Evolutionary conservation across 2,797 vertebrate species (phyloP).

Genomic region (Hippopotamyrus pictus): DNA sequence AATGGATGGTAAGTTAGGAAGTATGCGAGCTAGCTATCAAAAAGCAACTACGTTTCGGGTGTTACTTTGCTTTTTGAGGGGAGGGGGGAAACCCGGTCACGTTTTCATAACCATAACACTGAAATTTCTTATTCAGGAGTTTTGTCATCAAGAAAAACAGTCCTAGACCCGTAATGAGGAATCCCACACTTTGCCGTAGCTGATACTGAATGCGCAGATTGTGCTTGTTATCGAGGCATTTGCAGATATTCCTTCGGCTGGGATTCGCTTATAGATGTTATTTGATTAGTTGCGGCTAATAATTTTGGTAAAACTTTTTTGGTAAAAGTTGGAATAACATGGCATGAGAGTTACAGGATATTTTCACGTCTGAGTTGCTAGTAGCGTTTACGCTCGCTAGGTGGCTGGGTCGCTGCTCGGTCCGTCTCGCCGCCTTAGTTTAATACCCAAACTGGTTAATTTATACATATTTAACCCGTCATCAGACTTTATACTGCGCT

Average conservation of each 20-base stretch:
- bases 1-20: constrained; percentile 24
- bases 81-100: background rate
- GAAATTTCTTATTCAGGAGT: background rate
- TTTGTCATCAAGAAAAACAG: background rate
- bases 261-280: background rate
- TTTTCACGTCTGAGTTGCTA: background rate
- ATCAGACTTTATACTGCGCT: background rate
- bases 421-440: background rate
- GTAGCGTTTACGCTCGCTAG: background rate
- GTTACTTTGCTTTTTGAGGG: background rate
- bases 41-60: background rate
- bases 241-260: background rate
- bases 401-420: background rate
- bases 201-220: background rate
- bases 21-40: background rate
- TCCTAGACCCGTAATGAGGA: background rate
- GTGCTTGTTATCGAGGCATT: background rate
- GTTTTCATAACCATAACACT: background rate
- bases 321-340: background rate
- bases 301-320: background rate
- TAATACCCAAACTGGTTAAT: background rate
- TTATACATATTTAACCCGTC: background rate
- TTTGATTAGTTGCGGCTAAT: background rate
- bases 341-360: background rate
- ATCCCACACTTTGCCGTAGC: background rate